A percentile compares a stretch with the other conserved stretches of the same genome.
Evolutionary conservation across 1,140 invertebrate genomes (phyloP).

Genomic region (Agrypnia vestita): DNA sequence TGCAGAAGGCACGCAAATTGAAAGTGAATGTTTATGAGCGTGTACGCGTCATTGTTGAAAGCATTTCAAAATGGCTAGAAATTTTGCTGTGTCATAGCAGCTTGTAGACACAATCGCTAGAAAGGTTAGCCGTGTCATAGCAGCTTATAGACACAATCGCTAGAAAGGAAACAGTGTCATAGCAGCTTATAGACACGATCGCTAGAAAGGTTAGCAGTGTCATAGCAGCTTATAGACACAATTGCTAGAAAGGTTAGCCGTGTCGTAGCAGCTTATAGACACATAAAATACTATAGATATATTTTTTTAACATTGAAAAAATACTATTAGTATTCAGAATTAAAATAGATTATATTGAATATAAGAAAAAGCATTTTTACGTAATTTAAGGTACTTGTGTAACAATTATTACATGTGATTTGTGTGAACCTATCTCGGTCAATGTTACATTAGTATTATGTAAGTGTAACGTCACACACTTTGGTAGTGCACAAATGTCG

Average conservation of each 20-base stretch:
- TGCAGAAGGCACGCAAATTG: no score
- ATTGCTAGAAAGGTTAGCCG: constrained; percentile 2
- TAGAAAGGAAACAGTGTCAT: constrained; percentile 7
- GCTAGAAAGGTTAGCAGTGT: not conserved
- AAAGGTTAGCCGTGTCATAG: constrained; percentile 21
- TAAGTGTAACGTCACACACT: no score
- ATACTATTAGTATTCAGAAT: constrained; percentile 27
- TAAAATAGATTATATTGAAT: constrained; percentile 36
- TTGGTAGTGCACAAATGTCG: no score
- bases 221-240: constrained; percentile 40
- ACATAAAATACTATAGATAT: constrained; percentile 40
- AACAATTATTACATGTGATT: no score
- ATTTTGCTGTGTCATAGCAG: constrained; percentile 10
- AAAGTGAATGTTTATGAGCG: no score
- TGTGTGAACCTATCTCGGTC: no score
- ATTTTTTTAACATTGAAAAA: constrained; percentile 42
- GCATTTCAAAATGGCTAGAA: constrained; percentile 3
- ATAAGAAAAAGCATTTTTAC: constrained; percentile 35
- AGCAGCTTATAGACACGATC: constrained; percentile 35
- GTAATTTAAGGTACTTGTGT: not conserved
- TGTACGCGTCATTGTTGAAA: not conserved
- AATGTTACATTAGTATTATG: no score
- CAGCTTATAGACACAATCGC: constrained; percentile 33
- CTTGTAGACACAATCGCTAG: constrained; percentile 27
- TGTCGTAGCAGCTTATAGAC: constrained; percentile 36